These are phyloP conservation scores for Meta bourneti DNA, from an alignment of 2,888 invertebrate genomes.

Conservation along the genomic window DNA sequence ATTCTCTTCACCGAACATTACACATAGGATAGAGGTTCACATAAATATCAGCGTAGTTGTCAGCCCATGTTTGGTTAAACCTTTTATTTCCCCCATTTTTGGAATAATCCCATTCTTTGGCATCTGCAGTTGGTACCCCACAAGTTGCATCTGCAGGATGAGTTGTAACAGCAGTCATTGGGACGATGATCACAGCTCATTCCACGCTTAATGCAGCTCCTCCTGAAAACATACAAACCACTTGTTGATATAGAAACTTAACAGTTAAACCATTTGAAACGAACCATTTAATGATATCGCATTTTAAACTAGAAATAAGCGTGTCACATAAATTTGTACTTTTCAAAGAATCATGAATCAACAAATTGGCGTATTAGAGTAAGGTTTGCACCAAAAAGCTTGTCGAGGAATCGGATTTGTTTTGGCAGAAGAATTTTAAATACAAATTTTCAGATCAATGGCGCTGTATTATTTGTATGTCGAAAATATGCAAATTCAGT, in stretches of 20 bases:
- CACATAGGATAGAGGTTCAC: neutral
- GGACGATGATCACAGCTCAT: constrained; percentile 92
- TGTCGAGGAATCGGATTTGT: too few relatives aligned
- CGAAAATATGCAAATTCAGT: too few relatives aligned
- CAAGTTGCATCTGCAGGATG: constrained; percentile 92
- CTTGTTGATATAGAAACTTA: too few relatives aligned
- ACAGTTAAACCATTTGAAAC: neutral
- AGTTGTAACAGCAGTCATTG: constrained; percentile 91
- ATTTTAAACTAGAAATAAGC: neutral
- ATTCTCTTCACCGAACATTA: neutral
- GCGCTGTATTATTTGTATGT: too few relatives aligned
- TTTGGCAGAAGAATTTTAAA: too few relatives aligned
- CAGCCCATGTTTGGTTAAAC: too few relatives aligned
- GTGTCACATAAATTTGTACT: too few relatives aligned
- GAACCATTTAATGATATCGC: neutral
- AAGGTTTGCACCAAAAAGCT: too few relatives aligned
- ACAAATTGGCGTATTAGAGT: too few relatives aligned
- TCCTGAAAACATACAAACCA: constrained; percentile 43
- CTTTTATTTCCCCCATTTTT: constrained; percentile 80
- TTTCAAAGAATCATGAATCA: too few relatives aligned
- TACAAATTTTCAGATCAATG: too few relatives aligned
- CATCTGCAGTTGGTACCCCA: constrained; percentile 94
- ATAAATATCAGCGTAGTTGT: neutral
- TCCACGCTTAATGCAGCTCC: constrained; percentile 87
- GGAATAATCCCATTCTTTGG: constrained; percentile 92